These are phyloP conservation scores for Prionailurus viverrinus DNA, from an alignment of 2,113 vertebrate genomes.

Conservation along the genomic window DNA sequence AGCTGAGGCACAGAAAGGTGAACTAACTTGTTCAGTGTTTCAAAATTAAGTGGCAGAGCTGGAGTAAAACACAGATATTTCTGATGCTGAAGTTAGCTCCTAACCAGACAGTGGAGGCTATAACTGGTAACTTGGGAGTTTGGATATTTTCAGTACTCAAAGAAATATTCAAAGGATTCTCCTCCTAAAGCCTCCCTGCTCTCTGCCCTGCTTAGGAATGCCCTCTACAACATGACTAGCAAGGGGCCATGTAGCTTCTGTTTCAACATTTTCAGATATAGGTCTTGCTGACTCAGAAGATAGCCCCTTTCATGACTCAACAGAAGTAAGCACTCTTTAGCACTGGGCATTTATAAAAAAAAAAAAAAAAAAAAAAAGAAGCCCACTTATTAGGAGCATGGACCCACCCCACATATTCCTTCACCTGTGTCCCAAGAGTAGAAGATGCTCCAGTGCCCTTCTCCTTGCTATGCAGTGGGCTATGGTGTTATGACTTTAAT, in stretches of 20 bases:
- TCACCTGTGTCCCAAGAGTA: not conserved
- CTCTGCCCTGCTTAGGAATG: not conserved
- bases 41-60: slow-evolving; percentile 21
- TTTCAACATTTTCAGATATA: slow-evolving; percentile 11
- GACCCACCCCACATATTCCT: not conserved
- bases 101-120: not conserved
- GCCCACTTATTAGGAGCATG: not conserved
- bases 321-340: not conserved
- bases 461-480: not conserved
- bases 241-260: not conserved
- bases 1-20: not conserved
- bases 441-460: not conserved
- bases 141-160: not conserved
- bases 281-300: slow-evolving; percentile 4
- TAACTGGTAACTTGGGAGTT: not conserved
- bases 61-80: slow-evolving; percentile 27
- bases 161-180: not conserved
- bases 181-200: not conserved
- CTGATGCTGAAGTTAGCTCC: slow-evolving; percentile 6
- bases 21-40: slow-evolving; percentile 31
- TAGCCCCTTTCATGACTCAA: not conserved
- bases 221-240: not conserved
- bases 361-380: slow-evolving; percentile 45
- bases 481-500: not conserved
- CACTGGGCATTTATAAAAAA: not conserved